Evolutionary conservation across 2,888 invertebrate species (phyloP).

Genomic region (Xanthorhoe designata): DNA sequence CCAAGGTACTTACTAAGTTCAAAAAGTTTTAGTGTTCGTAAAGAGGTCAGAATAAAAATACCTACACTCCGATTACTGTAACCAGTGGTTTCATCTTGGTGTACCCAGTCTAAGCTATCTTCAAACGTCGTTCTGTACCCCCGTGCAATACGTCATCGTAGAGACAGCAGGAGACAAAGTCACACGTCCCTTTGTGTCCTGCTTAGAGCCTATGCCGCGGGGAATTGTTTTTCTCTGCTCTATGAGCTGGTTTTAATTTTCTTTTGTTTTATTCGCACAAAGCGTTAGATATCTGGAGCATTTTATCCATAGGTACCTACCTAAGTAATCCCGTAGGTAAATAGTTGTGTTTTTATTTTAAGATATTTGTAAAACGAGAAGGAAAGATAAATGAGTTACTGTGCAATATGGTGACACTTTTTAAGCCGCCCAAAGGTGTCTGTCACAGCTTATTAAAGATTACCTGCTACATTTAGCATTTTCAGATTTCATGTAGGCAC

Average conservation of each 20-base stretch:
- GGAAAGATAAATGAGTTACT: too few species aligned
- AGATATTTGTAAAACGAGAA: background rate
- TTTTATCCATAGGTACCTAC: background rate
- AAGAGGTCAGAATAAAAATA: background rate
- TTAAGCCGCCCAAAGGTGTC: too few species aligned
- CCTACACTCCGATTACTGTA: slow-evolving; percentile 1
- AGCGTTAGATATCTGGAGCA: slow-evolving; percentile 7
- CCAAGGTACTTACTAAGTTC: too few species aligned
- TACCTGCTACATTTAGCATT: too few species aligned
- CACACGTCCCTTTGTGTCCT: slow-evolving; percentile 52
- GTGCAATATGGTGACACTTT: too few species aligned
- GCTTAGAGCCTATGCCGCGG: slow-evolving; percentile 58
- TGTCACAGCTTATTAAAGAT: too few species aligned
- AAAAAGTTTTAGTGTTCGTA: too few species aligned
- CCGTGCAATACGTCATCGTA: slow-evolving; percentile 32
- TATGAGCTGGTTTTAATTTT: slow-evolving; percentile 31
- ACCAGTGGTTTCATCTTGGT: slow-evolving; percentile 7
- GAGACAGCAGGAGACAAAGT: slow-evolving; percentile 25
- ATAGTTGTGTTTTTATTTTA: background rate
- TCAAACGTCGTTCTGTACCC: slow-evolving; percentile 20
- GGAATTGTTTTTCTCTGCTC: slow-evolving; percentile 58
- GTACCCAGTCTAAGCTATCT: slow-evolving; percentile 8
- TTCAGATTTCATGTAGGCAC: too few species aligned
- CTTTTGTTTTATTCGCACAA: slow-evolving; percentile 20
- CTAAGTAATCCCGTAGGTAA: background rate